Evolutionary conservation across 2,888 invertebrate species (phyloP).

Genomic region (Sialis fuliginosa): DNA sequence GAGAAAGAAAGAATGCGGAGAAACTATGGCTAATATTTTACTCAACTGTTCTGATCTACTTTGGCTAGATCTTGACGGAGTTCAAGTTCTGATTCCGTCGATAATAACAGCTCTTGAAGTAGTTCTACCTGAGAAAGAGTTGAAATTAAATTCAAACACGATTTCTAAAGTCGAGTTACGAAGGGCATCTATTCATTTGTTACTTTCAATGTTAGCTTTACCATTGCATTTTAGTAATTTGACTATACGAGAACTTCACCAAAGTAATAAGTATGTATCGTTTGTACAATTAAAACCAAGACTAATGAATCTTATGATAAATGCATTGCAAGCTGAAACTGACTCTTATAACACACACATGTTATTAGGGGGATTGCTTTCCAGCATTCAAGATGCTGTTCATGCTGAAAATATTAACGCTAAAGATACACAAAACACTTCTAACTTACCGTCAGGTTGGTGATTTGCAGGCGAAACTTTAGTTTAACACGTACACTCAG

Average conservation of each 20-base stretch:
- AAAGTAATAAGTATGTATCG: conserved; percentile 24
- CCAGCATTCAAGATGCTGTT: conserved; percentile 63
- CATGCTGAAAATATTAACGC: conserved; percentile 33
- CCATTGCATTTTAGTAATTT: conserved; percentile 81
- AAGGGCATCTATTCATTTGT: conserved; percentile 77
- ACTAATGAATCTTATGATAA: conserved; percentile 63
- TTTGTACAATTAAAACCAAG: conserved; percentile 56
- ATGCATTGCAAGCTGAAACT: conserved; percentile 65
- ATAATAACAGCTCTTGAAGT: conserved; percentile 74
- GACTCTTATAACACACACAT: conserved; percentile 79
- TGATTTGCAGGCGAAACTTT: too few species aligned
- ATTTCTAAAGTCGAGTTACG: conserved; percentile 65
- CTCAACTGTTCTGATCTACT: conserved; percentile 77
- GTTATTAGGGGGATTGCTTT: conserved; percentile 60
- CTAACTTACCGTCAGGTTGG: conserved; percentile 52
- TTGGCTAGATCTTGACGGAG: conserved; percentile 79
- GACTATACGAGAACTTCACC: conserved; percentile 39
- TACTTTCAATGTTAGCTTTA: conserved; percentile 79
- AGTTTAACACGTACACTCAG: not conserved
- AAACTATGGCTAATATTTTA: conserved; percentile 75
- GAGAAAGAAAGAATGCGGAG: conserved; percentile 46
- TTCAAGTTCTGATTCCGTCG: conserved; percentile 77
- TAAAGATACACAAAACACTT: conserved; percentile 25
- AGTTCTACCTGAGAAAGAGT: conserved; percentile 73
- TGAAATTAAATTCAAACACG: conserved; percentile 50